A percentile compares a stretch with the other conserved stretches of the same genome.
Conservation (phyloP, 2,797 vertebrate species). For the Onychomys leucogaster region DNA sequence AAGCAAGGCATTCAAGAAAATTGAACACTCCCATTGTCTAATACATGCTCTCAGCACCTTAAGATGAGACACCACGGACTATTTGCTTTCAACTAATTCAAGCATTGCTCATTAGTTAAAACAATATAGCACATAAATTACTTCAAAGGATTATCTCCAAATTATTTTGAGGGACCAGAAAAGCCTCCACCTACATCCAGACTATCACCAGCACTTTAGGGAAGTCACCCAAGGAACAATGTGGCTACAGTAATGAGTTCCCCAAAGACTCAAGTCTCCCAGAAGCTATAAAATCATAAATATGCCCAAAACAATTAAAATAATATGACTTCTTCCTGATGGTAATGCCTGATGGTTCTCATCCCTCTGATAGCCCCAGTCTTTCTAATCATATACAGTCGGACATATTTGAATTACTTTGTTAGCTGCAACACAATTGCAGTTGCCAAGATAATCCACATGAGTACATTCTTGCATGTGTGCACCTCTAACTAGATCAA, state of each 20-base stretch:
- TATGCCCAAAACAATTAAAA: neutral
- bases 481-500: neutral
- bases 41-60: neutral
- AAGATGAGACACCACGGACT: constrained; percentile 39
- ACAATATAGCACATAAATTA: neutral
- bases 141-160: neutral
- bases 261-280: neutral
- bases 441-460: neutral
- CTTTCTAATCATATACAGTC: neutral
- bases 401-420: neutral
- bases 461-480: neutral
- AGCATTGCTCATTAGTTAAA: constrained; percentile 45
- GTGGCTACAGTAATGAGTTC: neutral
- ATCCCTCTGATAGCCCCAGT: neutral
- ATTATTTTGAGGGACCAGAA: constrained; percentile 23
- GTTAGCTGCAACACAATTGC: neutral
- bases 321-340: neutral
- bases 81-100: constrained; percentile 51
- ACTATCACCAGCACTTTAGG: neutral
- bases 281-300: neutral
- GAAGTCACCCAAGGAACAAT: neutral
- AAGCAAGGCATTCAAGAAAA: constrained; percentile 40
- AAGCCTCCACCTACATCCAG: neutral
- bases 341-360: neutral
- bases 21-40: neutral